phyloP scores from a whole-genome alignment of 1,140 invertebrate species.

The Matsumurasca onukii region DNA sequence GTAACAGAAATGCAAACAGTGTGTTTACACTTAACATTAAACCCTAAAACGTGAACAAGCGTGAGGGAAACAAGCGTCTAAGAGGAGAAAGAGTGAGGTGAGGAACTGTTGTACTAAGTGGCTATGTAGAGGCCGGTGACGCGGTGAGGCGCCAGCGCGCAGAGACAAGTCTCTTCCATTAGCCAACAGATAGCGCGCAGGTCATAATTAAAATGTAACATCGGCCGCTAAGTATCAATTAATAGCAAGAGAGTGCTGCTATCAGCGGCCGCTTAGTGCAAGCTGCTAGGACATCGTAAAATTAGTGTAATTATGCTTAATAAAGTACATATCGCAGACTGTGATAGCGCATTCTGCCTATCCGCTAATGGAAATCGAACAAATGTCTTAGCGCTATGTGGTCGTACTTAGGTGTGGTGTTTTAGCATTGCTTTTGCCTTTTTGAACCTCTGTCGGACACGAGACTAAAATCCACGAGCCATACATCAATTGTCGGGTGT shows the following conservation, averaged over 20 bases:
- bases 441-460: no score
- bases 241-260: constrained; percentile 18
- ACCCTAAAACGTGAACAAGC: no score
- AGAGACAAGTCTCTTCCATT: constrained; percentile 32
- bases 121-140: not conserved
- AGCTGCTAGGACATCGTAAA: constrained; percentile 18
- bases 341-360: no score
- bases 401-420: no score
- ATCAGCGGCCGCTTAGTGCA: not conserved
- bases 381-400: no score
- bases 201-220: constrained; percentile 34
- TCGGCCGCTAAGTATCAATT: constrained; percentile 31
- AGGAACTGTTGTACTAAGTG: not conserved
- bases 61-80: no score
- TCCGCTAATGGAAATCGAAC: no score
- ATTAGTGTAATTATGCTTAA: constrained; percentile 27
- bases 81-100: not conserved
- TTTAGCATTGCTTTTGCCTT: no score
- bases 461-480: no score
- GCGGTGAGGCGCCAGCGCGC: not conserved
- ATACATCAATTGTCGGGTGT: no score
- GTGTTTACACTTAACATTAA: no score
- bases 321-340: constrained; percentile 15
- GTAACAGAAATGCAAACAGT: no score
- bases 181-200: constrained; percentile 10